phyloP scores from a whole-genome alignment of 2,888 invertebrate genomes.

The Xylota sylvarum region DNA sequence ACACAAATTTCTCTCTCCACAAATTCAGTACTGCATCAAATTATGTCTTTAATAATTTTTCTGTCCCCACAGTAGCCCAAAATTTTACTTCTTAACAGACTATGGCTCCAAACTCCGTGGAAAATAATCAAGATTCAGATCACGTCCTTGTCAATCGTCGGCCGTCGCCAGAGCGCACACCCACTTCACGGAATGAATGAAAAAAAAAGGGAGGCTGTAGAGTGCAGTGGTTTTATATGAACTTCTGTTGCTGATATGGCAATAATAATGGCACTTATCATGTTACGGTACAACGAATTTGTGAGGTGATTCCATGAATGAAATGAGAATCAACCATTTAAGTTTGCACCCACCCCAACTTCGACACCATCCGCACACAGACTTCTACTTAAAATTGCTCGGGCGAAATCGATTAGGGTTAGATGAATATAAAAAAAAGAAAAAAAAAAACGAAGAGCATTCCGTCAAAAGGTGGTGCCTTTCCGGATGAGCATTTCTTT shows the following conservation, averaged over 20 bases:
- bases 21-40: background rate
- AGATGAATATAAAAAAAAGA: conserved; percentile 23
- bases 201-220: conserved; percentile 4
- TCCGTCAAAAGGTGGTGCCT: conserved; percentile 63
- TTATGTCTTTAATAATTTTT: background rate
- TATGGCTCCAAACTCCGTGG: background rate
- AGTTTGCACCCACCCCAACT: conserved; percentile 38
- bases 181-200: background rate
- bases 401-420: conserved; percentile 74
- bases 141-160: conserved; percentile 42
- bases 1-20: too few species aligned
- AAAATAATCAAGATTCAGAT: conserved; percentile 60
- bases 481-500: conserved; percentile 60
- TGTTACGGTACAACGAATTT: conserved; percentile 78
- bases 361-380: conserved; percentile 43
- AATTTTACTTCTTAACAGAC: background rate
- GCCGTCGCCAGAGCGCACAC: conserved; percentile 18
- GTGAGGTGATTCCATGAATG: conserved; percentile 77
- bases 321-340: conserved; percentile 76
- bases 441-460: conserved; percentile 27
- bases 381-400: conserved; percentile 56
- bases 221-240: conserved; percentile 29
- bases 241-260: conserved; percentile 74
- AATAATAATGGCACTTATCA: conserved; percentile 79
- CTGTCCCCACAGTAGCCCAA: background rate